Percentiles rank a stretch among this genome's conserved stretches.
Evolutionary conservation across 1,140 invertebrate genomes (phyloP).

Genomic region (Halesus radiatus): DNA sequence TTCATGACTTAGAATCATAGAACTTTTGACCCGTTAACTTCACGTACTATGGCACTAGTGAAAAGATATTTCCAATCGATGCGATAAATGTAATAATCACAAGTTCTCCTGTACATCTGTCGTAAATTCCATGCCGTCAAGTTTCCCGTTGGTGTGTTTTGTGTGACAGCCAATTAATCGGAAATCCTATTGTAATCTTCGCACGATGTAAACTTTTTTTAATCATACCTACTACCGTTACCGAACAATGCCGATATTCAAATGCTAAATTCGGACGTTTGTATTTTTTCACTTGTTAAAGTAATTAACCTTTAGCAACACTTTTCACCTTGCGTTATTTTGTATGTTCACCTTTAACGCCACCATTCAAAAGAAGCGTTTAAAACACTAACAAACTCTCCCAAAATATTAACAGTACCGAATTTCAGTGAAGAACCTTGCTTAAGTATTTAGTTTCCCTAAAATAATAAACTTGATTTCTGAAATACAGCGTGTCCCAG

Average conservation of each 20-base stretch:
- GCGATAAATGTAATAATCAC: neutral
- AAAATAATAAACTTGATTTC: too few relatives aligned
- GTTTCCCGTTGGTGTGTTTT: conserved; percentile 15
- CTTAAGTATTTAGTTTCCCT: too few relatives aligned
- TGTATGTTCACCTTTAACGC: neutral
- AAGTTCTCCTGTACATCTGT: conserved; percentile 24
- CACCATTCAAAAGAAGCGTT: too few relatives aligned
- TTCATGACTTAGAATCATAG: neutral
- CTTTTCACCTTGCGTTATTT: conserved; percentile 14
- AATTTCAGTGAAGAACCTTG: too few relatives aligned
- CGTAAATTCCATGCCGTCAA: neutral
- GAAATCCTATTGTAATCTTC: neutral
- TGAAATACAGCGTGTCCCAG: too few relatives aligned
- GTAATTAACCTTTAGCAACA: neutral
- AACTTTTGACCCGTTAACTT: conserved; percentile 20
- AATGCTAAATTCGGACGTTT: conserved; percentile 15
- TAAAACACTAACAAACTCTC: too few relatives aligned
- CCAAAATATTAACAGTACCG: too few relatives aligned
- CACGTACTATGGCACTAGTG: conserved; percentile 3
- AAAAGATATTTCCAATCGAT: conserved; percentile 18
- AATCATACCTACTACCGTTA: neutral
- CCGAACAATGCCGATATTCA: neutral
- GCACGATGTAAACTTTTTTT: neutral
- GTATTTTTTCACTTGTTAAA: neutral
- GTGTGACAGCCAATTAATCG: neutral